A percentile compares a stretch with the other conserved stretches of the same genome.
Conservation (phyloP, 1,140 invertebrate species). For the Leptinotarsa undecemlineata region DNA sequence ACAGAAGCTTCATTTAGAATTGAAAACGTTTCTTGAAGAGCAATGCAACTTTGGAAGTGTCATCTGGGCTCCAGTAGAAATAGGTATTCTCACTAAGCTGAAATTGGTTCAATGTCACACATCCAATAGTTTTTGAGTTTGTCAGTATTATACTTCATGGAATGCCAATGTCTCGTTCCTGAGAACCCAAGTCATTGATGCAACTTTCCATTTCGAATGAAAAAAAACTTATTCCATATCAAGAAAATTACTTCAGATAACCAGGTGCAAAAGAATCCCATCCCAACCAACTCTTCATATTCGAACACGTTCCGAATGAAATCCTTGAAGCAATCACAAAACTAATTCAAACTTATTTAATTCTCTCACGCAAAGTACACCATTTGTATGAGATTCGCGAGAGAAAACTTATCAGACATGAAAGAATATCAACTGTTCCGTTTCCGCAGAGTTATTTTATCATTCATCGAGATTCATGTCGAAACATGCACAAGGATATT, state of each 20-base stretch:
- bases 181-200: no score
- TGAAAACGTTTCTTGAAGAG: no score
- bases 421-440: background rate
- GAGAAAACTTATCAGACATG: background rate
- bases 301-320: constrained; percentile 9
- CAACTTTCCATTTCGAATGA: background rate
- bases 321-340: constrained; percentile 15
- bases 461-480: background rate
- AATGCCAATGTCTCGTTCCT: no score
- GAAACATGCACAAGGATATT: background rate
- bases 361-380: constrained; percentile 18
- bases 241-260: background rate
- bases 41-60: no score
- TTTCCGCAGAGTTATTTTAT: background rate
- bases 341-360: constrained; percentile 24
- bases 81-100: no score
- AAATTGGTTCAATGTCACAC: no score
- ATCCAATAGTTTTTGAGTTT: no score
- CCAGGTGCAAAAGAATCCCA: background rate
- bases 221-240: background rate
- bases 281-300: background rate
- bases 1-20: no score
- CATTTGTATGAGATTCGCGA: constrained; percentile 13
- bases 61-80: no score
- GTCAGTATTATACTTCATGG: no score